Percentiles rank a stretch among this genome's conserved stretches.
Evolutionary conservation across 2,888 invertebrate genomes (phyloP).

Genomic region (Platycheirus rosarum): DNA sequence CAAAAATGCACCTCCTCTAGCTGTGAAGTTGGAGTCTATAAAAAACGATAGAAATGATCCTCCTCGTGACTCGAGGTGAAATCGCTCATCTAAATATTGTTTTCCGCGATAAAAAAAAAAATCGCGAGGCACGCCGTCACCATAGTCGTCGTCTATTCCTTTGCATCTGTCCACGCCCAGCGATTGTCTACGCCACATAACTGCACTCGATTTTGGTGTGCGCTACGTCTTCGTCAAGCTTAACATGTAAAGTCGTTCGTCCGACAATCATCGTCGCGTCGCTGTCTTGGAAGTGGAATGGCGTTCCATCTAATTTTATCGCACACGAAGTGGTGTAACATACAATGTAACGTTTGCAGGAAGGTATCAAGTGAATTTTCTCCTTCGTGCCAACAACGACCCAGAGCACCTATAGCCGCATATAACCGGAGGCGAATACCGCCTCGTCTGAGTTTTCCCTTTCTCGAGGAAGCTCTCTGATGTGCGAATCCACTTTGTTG

Average conservation of each 20-base stretch:
- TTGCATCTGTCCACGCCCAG: slow-evolving; percentile 53
- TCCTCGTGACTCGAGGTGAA: slow-evolving; percentile 50
- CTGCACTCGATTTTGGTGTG: slow-evolving; percentile 50
- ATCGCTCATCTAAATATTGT: slow-evolving; percentile 62
- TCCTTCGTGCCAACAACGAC: slow-evolving; percentile 43
- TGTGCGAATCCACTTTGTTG: slow-evolving; percentile 12
- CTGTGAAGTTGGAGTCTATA: background rate
- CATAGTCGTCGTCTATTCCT: background rate
- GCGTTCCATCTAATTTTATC: slow-evolving; percentile 58
- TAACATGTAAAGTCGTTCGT: slow-evolving; percentile 26
- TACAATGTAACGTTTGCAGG: slow-evolving; percentile 35
- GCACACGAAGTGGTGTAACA: slow-evolving; percentile 46
- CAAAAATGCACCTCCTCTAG: slow-evolving; percentile 2
- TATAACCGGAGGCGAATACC: slow-evolving; percentile 19
- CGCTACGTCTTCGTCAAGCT: slow-evolving; percentile 19
- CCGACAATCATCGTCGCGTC: slow-evolving; percentile 1
- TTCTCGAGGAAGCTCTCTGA: slow-evolving; percentile 49
- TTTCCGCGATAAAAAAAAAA: slow-evolving; percentile 51
- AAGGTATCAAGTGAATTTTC: slow-evolving; percentile 52
- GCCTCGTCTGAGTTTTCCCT: slow-evolving; percentile 24
- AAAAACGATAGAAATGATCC: slow-evolving; percentile 20
- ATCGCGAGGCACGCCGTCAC: slow-evolving; percentile 24
- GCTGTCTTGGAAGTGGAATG: slow-evolving; percentile 3
- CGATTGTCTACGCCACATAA: slow-evolving; percentile 67
- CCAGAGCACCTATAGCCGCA: slow-evolving; percentile 55